These are phyloP conservation scores for Neomorphus geoffroyi DNA, from an alignment of 2,797 vertebrate genomes.

Conservation along the genomic window DNA sequence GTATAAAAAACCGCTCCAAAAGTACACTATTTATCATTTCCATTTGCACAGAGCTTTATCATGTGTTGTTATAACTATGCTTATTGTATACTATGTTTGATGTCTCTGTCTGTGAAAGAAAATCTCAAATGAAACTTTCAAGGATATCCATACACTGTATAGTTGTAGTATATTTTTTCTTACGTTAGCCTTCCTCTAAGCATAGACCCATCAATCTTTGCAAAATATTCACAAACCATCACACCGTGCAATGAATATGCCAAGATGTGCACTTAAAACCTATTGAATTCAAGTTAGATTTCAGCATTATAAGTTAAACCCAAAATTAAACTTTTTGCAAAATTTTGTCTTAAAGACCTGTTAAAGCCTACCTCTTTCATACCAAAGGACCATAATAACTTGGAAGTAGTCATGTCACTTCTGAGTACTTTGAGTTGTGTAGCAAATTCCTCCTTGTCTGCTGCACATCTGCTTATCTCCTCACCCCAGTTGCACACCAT, in stretches of 20 bases:
- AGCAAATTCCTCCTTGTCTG: background rate
- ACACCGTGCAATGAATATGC: background rate
- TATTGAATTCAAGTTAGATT: background rate
- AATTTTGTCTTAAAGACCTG: background rate
- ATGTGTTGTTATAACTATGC: background rate
- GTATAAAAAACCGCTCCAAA: background rate
- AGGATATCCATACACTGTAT: background rate
- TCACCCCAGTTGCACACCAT: background rate
- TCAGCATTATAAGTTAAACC: background rate
- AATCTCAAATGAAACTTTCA: background rate
- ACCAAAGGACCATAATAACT: background rate
- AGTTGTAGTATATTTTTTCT: background rate
- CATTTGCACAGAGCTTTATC: background rate
- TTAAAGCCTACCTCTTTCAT: background rate
- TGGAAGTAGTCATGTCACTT: background rate
- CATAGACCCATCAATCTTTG: background rate
- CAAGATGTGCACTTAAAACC: background rate
- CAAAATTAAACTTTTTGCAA: background rate
- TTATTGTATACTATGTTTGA: background rate
- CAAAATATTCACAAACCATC: background rate
- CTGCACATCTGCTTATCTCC: background rate
- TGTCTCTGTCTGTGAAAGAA: background rate
- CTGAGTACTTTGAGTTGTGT: background rate
- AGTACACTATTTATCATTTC: background rate
- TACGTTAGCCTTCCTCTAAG: background rate